Conservation (phyloP, 1,140 invertebrate genomes). For the Probaryconus sp. region DNA sequence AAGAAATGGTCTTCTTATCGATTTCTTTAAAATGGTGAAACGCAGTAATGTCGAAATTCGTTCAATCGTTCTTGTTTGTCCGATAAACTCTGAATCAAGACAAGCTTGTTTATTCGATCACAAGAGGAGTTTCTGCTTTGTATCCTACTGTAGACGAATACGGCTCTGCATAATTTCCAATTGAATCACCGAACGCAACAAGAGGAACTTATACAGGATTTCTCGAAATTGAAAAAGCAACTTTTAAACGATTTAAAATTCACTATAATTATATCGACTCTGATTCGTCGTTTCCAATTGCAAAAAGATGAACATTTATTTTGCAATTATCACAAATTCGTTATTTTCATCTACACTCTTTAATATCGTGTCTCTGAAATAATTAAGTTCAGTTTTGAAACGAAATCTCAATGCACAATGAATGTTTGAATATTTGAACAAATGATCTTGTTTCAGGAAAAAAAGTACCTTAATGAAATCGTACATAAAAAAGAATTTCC, state of each 20-base stretch:
- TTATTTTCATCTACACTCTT: too few relatives aligned
- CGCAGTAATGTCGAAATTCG: conserved; percentile 1
- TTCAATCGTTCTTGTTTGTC: conserved; percentile 27
- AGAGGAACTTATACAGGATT: conserved; percentile 13
- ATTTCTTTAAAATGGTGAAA: too few relatives aligned
- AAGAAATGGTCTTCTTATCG: too few relatives aligned
- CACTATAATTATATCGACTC: background rate
- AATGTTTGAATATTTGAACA: too few relatives aligned
- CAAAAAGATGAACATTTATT: too few relatives aligned
- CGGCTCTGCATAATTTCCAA: conserved; percentile 18
- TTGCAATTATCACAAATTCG: too few relatives aligned
- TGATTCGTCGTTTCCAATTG: background rate
- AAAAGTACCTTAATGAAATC: background rate
- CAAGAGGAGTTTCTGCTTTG: conserved; percentile 24
- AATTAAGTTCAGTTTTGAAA: too few relatives aligned
- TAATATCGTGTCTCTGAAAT: too few relatives aligned
- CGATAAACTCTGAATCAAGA: conserved; percentile 34
- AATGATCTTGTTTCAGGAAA: too few relatives aligned
- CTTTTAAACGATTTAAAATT: too few relatives aligned
- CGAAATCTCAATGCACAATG: too few relatives aligned
- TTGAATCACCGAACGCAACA: conserved; percentile 14
- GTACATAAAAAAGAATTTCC: background rate
- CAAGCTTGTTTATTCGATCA: conserved; percentile 27
- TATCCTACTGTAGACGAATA: conserved; percentile 7
- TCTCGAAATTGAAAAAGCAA: conserved; percentile 14